Base-by-base conservation (phyloP, 2,113 vertebrate genomes). In the Alces alces region DNA sequence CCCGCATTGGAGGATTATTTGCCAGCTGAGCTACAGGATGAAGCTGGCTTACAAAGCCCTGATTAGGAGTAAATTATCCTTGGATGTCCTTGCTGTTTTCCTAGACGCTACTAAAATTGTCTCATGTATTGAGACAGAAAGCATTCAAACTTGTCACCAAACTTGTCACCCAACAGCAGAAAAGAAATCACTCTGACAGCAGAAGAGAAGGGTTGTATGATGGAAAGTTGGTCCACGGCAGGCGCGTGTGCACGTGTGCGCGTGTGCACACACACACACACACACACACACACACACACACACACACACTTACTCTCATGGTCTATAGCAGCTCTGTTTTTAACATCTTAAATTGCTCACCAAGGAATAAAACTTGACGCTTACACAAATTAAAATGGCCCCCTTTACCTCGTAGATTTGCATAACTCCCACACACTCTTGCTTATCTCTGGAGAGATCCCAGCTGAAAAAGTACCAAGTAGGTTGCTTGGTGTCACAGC, bases 181-280 rank as follows among this genome's bases (percentile, higher is more conserved):
- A 92, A 39, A 54, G 58, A 83, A 33, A 61, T 90, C 30, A 47
- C 19, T 54, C 39, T 30, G 10, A n/a, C 21, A 60, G 30, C 73
- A 80, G 89, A 43, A 66, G 55, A 66, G 27, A 66, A 43, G 76
- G 19, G 13, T 23, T 91, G 17, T 79, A 33, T 60, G 39, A 39
- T 9, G 14, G 12, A 14, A 45, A 84, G 73, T 61, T 21, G 85
- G 1, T 7, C 50, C 5, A 70, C 30, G 4, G 78, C 28, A 89
- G 70, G 39, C 1, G 5, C 3, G 47, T 13, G 47, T 45, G 45
- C 45, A 7, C 3, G 2, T 0, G n/a, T 0, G 15, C 12, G 0
- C 0, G 1, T 23, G 1, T 0, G 8, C 57, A 9, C 39, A 21
- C 2, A 1, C 23, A 17, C 28, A 7, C 14, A 47, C 28, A 47